Evolutionary conservation across 1,140 invertebrate genomes (phyloP).

Genomic region (Procambarus virginalis): DNA sequence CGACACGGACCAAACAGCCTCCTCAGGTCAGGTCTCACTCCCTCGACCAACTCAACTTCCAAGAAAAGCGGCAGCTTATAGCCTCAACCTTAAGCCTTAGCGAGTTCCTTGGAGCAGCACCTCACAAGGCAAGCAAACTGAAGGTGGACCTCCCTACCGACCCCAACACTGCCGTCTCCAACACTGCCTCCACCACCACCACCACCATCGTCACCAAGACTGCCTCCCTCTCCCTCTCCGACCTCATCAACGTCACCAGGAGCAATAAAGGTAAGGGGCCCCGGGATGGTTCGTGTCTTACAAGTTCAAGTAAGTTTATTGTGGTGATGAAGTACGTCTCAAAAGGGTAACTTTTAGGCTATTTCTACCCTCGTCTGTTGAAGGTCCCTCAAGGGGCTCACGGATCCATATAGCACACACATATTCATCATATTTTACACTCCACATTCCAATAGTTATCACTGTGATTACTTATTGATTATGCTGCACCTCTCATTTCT

Average conservation of each 20-base stretch:
- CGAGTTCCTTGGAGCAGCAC: constrained; percentile 79
- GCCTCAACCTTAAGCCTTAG: constrained; percentile 89
- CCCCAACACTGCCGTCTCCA: not conserved
- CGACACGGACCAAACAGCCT: constrained; percentile 63
- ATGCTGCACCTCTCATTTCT: no score
- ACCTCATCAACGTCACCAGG: constrained; percentile 56
- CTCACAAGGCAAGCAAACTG: constrained; percentile 31
- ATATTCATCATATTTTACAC: no score
- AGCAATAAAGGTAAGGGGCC: constrained; percentile 43
- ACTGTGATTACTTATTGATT: no score
- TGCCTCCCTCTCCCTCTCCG: constrained; percentile 62
- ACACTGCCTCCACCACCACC: constrained; percentile 23
- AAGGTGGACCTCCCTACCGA: constrained; percentile 17
- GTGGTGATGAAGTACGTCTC: no score
- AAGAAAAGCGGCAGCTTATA: constrained; percentile 91
- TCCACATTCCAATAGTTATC: no score
- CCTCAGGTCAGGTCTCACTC: constrained; percentile 83
- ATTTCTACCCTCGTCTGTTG: no score
- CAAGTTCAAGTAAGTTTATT: no score
- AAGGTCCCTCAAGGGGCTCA: no score
- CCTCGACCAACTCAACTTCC: constrained; percentile 91
- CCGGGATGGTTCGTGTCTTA: no score
- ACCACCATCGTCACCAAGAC: constrained; percentile 44
- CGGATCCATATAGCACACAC: no score
- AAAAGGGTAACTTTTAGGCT: no score